These are phyloP conservation scores for Julus scandinavius DNA, from an alignment of 2,888 invertebrate genomes.

Conservation along the genomic window DNA sequence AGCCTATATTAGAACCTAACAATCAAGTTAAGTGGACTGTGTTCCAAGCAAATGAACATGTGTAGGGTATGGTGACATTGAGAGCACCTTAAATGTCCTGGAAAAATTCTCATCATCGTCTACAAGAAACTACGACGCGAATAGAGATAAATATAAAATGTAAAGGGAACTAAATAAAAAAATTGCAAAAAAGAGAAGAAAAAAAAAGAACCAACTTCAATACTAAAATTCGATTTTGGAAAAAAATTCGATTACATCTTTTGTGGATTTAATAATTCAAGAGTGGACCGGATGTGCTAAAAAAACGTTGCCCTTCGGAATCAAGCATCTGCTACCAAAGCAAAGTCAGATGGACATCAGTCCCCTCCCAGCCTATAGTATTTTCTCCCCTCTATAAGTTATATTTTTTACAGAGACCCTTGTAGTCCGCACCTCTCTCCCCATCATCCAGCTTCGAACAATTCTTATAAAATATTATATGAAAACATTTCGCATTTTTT, in stretches of 20 bases:
- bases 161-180: background rate
- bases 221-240: constrained; percentile 5
- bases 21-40: too few relatives aligned
- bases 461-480: constrained; percentile 23
- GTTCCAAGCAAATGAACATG: too few relatives aligned
- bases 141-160: background rate
- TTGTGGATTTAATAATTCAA: constrained; percentile 33
- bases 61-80: too few relatives aligned
- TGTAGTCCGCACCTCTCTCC: background rate
- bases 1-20: too few relatives aligned
- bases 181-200: background rate
- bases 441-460: background rate
- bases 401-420: constrained; percentile 21
- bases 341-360: constrained; percentile 23
- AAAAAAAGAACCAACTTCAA: background rate
- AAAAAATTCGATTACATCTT: constrained; percentile 27
- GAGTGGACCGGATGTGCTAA: constrained; percentile 21
- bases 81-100: too few relatives aligned
- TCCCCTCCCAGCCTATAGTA: background rate
- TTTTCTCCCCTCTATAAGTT: background rate
- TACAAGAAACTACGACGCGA: background rate
- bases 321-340: background rate
- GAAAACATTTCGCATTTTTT: constrained; percentile 20
- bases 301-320: constrained; percentile 11
- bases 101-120: too few relatives aligned